Conservation (phyloP, 2,888 invertebrate species). For the Macrophya annulata region DNA sequence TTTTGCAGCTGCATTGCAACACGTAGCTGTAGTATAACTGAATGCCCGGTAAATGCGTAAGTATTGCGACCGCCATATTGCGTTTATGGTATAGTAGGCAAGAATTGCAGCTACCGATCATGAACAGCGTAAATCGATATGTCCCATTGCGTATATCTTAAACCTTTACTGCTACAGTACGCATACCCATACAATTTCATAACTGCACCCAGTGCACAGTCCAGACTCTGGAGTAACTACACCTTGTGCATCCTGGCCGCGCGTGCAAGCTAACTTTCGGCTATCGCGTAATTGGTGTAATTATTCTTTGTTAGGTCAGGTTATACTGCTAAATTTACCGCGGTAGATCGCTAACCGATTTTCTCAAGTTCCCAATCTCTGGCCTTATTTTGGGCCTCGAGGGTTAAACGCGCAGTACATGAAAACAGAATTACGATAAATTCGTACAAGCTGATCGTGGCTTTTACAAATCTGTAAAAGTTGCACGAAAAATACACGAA, state of each 20-base stretch:
- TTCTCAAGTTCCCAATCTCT: neutral
- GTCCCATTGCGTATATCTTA: neutral
- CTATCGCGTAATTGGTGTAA: slow-evolving; percentile 34
- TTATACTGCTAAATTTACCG: neutral
- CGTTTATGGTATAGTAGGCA: neutral
- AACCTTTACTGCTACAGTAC: neutral
- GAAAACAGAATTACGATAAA: neutral
- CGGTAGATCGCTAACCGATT: slow-evolving; percentile 25
- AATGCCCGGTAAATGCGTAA: neutral
- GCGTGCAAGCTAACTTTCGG: slow-evolving; percentile 12
- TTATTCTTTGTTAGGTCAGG: slow-evolving; percentile 37
- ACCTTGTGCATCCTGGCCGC: neutral
- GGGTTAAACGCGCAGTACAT: neutral
- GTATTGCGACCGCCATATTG: neutral
- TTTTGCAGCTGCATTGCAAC: slow-evolving; percentile 30
- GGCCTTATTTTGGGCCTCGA: neutral
- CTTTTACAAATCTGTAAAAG: too few species aligned
- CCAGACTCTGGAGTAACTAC: neutral
- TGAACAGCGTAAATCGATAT: neutral
- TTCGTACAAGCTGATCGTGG: too few species aligned
- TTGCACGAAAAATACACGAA: neutral
- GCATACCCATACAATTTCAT: slow-evolving; percentile 11
- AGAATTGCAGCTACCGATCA: neutral
- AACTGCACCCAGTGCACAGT: neutral
- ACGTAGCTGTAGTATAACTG: neutral